These are phyloP conservation scores for Gavialis gangeticus DNA, from an alignment of 2,113 vertebrate species.

Conservation along the genomic window DNA sequence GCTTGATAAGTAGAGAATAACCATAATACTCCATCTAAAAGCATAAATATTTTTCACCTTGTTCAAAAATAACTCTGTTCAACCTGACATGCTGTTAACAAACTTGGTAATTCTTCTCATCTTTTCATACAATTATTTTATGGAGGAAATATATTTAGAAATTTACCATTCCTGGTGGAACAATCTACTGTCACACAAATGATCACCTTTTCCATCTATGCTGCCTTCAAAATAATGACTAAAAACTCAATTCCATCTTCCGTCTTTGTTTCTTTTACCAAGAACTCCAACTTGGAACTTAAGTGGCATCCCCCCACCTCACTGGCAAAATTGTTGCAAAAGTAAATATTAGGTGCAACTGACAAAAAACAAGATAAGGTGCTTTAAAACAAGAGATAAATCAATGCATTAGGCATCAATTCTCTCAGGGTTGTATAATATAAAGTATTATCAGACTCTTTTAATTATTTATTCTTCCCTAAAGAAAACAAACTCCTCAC, in stretches of 20 bases:
- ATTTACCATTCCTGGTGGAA: background rate
- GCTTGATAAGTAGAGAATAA: background rate
- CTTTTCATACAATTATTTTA: background rate
- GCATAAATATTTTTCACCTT: background rate
- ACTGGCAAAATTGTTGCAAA: background rate
- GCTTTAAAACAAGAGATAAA: conserved; percentile 44
- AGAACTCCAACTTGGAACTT: background rate
- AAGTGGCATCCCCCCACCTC: background rate
- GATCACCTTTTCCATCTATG: background rate
- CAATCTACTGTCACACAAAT: background rate
- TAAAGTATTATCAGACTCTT: conserved; percentile 30
- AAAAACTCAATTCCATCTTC: background rate
- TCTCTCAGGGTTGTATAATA: conserved; percentile 13
- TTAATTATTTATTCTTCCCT: conserved; percentile 45
- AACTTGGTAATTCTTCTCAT: background rate
- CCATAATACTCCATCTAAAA: background rate
- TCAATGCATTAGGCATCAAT: conserved; percentile 20
- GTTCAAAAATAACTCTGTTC: background rate
- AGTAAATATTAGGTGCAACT: conserved; percentile 4
- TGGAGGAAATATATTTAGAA: accelerated
- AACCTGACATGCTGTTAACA: background rate
- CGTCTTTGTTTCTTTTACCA: background rate
- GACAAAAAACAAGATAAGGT: background rate
- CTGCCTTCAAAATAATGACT: background rate
- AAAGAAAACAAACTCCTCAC: background rate